phyloP scores from a whole-genome alignment of 2,888 invertebrate species.

The Gymnoscelis rufifasciata region DNA sequence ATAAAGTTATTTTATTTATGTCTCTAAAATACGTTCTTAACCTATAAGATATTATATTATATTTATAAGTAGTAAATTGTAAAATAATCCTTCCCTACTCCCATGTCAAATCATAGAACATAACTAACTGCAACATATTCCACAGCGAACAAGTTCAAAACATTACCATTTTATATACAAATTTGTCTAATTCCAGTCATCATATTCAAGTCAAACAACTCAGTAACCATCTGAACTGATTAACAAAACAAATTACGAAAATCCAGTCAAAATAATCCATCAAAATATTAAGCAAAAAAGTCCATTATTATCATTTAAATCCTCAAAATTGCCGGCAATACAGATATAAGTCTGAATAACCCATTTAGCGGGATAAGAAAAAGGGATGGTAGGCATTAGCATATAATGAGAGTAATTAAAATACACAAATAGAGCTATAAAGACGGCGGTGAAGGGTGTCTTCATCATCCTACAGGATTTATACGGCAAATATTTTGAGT shows the following conservation, averaged over 20 bases:
- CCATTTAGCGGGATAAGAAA: conserved; percentile 79
- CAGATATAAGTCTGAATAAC: conserved; percentile 76
- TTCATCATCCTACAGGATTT: conserved; percentile 75
- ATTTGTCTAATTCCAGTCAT: conserved; percentile 21
- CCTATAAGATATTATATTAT: no score
- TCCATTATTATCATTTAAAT: conserved; percentile 70
- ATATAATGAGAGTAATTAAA: conserved; percentile 86
- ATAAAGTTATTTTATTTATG: no score
- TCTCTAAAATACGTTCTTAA: no score
- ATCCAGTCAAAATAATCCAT: conserved; percentile 69
- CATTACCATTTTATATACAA: no score
- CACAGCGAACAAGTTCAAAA: no score
- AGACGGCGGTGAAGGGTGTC: conserved; percentile 78
- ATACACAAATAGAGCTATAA: conserved; percentile 85
- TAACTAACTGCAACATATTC: no score
- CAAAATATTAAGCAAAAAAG: conserved; percentile 66
- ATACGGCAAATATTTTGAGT: conserved; percentile 76
- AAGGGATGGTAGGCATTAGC: conserved; percentile 80
- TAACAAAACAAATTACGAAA: conserved; percentile 70
- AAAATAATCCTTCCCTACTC: no score
- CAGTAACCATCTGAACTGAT: conserved; percentile 71
- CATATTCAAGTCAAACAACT: conserved; percentile 53
- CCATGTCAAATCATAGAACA: no score
- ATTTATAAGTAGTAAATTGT: no score
- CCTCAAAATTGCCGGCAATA: conserved; percentile 63